Conservation (phyloP, 1,140 invertebrate species). For the Armadillidium nasatum region DNA sequence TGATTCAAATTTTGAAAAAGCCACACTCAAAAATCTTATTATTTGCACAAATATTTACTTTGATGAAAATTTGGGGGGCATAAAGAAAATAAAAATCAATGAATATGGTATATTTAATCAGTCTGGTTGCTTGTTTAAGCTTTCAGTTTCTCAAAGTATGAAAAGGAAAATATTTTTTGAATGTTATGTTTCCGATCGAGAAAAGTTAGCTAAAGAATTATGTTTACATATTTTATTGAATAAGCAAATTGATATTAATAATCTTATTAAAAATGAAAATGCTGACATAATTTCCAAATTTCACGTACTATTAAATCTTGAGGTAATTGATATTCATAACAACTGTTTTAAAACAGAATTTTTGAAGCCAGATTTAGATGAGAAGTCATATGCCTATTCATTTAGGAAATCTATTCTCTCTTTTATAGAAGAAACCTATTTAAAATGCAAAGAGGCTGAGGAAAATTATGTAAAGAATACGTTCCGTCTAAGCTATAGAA, state of each 20-base stretch:
- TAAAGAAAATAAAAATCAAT: not conserved
- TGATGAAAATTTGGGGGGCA: not conserved
- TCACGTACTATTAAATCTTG: not conserved
- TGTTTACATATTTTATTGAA: not conserved
- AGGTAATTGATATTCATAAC: not conserved
- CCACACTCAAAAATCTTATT: not conserved
- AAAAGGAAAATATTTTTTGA: not conserved
- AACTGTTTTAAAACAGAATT: not conserved
- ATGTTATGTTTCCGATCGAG: not conserved
- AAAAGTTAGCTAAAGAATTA: not conserved
- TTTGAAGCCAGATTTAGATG: not conserved
- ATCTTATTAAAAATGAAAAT: not conserved
- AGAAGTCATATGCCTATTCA: not conserved
- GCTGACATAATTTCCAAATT: not conserved
- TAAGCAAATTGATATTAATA: constrained; percentile 3
- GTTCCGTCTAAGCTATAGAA: not conserved
- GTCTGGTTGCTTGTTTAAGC: not conserved
- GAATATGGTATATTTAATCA: not conserved
- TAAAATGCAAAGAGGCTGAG: not conserved
- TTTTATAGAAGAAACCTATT: not conserved
- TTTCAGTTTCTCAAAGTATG: not conserved
- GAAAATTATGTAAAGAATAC: not conserved
- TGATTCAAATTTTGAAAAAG: not conserved
- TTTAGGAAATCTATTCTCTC: not conserved
- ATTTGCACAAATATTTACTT: not conserved